Percentiles rank a stretch among this genome's conserved stretches.
These are phyloP conservation scores for Prunella fulvescens DNA, from an alignment of 2,113 vertebrate species.

Conservation along the genomic window DNA sequence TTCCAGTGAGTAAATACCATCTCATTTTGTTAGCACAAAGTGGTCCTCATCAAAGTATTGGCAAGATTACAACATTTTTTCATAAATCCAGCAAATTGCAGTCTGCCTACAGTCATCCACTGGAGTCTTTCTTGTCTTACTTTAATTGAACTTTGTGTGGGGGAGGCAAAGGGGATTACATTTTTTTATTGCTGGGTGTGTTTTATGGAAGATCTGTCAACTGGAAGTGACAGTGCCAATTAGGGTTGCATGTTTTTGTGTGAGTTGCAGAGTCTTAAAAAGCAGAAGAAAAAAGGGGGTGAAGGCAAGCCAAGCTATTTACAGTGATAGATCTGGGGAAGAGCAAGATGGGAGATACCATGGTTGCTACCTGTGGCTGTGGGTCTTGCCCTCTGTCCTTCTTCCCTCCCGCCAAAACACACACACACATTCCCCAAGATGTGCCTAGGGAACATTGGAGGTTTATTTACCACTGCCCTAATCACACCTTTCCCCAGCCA, in stretches of 20 bases:
- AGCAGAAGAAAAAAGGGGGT: background rate
- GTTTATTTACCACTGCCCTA: background rate
- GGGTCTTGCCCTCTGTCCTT: background rate
- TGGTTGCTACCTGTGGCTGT: background rate
- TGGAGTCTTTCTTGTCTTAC: slow-evolving; percentile 38
- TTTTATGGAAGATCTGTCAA: slow-evolving; percentile 40
- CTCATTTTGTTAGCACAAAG: slow-evolving; percentile 12
- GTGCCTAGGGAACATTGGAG: background rate
- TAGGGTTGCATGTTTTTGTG: background rate
- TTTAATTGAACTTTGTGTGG: slow-evolving; percentile 11
- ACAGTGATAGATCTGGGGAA: background rate
- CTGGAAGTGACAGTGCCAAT: slow-evolving; percentile 22
- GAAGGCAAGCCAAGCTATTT: background rate
- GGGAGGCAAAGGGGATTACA: background rate
- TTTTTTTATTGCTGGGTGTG: slow-evolving; percentile 36
- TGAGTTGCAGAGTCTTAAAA: slow-evolving; percentile 1
- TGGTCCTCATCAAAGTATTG: slow-evolving; percentile 60
- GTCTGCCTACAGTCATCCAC: slow-evolving; percentile 26
- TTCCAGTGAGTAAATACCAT: slow-evolving; percentile 39
- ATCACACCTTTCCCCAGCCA: background rate
- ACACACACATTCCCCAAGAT: background rate
- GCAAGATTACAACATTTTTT: slow-evolving; percentile 29
- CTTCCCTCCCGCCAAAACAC: background rate
- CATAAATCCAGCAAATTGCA: slow-evolving; percentile 45
- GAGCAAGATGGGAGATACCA: background rate